phyloP scores from a whole-genome alignment of 2,888 invertebrate genomes.

The Trichogramma dendrolimi region DNA sequence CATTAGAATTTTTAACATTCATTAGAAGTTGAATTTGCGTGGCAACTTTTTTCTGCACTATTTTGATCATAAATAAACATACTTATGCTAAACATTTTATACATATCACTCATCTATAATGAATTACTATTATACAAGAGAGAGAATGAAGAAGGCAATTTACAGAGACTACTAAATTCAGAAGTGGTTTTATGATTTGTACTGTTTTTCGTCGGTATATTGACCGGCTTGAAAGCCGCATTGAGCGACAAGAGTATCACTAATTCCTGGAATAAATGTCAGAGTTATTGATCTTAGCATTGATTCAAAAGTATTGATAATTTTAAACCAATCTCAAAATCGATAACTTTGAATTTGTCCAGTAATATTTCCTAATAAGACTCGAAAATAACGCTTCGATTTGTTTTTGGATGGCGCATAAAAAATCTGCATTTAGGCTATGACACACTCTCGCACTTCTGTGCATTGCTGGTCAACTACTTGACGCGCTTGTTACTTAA shows the following conservation, averaged over 20 bases:
- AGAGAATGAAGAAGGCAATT: conserved; percentile 16
- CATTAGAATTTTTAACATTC: no score
- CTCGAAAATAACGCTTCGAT: no score
- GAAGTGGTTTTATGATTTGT: conserved; percentile 30
- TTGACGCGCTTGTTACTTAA: no score
- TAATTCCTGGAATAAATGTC: not conserved
- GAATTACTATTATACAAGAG: conserved; percentile 24
- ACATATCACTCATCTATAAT: conserved; percentile 23
- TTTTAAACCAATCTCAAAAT: not conserved
- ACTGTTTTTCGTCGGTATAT: conserved; percentile 27
- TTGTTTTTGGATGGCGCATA: no score
- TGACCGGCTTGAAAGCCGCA: conserved; percentile 18
- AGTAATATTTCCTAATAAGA: conserved; percentile 3
- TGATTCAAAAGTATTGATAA: no score
- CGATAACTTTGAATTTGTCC: conserved; percentile 2
- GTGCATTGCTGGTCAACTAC: no score
- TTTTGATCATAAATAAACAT: conserved; percentile 17
- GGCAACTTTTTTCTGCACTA: conserved; percentile 9
- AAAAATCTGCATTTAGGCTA: no score
- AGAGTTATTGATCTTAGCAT: no score
- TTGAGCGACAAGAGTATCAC: conserved; percentile 14
- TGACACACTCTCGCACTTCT: no score
- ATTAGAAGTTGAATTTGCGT: not conserved
- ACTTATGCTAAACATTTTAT: conserved; percentile 23
- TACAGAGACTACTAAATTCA: conserved; percentile 25